These are phyloP conservation scores for Apamea crenata DNA, from an alignment of 2,888 invertebrate species.

Conservation along the genomic window DNA sequence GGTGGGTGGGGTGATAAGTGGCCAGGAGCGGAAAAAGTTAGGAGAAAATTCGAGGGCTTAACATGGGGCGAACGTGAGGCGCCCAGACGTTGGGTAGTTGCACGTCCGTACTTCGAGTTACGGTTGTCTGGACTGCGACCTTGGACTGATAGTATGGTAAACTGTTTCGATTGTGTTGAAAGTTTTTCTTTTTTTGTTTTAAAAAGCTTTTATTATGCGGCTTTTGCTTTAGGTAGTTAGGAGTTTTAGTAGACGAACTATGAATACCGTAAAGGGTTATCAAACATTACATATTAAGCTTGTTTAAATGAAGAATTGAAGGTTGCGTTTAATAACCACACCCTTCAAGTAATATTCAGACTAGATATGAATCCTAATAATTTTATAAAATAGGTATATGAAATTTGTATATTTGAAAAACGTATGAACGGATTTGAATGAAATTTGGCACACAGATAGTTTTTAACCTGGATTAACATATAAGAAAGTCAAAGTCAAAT, in stretches of 20 bases:
- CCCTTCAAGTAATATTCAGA: not conserved
- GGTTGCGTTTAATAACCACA: not conserved
- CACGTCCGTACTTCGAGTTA: conserved; percentile 45
- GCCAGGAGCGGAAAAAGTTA: conserved; percentile 87
- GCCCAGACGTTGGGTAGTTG: conserved; percentile 70
- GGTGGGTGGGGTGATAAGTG: conserved; percentile 84
- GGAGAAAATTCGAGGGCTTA: conserved; percentile 87
- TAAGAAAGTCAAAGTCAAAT: no score
- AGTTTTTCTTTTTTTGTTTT: conserved; percentile 1
- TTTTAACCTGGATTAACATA: not conserved
- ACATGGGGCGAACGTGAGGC: conserved; percentile 77
- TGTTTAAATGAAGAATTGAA: not conserved
- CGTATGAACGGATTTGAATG: not conserved
- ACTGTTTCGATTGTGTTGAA: conserved; percentile 41
- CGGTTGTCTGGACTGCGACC: conserved; percentile 69
- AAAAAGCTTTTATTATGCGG: not conserved
- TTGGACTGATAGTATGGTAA: conserved; percentile 65
- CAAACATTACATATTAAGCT: not conserved
- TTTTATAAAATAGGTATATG: not conserved
- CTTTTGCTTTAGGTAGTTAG: not conserved
- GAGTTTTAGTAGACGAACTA: not conserved
- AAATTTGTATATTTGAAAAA: not conserved
- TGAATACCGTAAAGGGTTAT: not conserved
- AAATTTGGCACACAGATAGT: not conserved
- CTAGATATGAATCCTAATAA: not conserved